A percentile compares a stretch with the other conserved stretches of the same genome.
Evolutionary conservation across 2,113 vertebrate species (phyloP).

Genomic region (Sigmodon hispidus): DNA sequence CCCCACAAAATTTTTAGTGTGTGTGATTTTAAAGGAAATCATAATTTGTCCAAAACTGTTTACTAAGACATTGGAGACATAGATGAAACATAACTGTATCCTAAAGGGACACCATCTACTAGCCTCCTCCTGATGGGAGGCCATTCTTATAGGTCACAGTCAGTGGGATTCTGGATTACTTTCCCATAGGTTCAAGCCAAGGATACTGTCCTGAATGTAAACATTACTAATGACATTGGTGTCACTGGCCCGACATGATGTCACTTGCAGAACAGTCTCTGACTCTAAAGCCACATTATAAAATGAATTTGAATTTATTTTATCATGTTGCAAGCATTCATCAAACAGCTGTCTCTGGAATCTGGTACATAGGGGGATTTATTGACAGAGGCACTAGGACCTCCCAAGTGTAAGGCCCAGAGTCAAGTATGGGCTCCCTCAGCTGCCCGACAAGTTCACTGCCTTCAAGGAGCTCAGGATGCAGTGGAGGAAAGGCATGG

Average conservation of each 20-base stretch:
- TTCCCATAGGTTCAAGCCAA: conserved; percentile 19
- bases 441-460: background rate
- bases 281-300: conserved; percentile 18
- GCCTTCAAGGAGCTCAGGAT: background rate
- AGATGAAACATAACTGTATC: background rate
- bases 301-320: conserved; percentile 55
- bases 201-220: conserved; percentile 25
- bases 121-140: background rate
- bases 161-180: background rate
- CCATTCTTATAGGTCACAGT: background rate
- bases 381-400: background rate
- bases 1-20: background rate
- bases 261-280: conserved; percentile 56
- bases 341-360: conserved; percentile 25
- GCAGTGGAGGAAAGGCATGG: background rate
- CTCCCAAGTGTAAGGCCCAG: background rate
- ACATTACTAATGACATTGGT: conserved; percentile 31
- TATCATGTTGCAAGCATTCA: background rate
- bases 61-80: background rate
- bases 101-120: too few species aligned
- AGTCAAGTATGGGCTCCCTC: background rate
- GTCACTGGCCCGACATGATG: conserved; percentile 46
- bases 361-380: conserved; percentile 27
- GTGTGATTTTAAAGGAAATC: conserved; percentile 17
- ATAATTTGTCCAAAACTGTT: conserved; percentile 17